phyloP scores from a whole-genome alignment of 2,113 vertebrate species.

The Tauraco erythrolophus region DNA sequence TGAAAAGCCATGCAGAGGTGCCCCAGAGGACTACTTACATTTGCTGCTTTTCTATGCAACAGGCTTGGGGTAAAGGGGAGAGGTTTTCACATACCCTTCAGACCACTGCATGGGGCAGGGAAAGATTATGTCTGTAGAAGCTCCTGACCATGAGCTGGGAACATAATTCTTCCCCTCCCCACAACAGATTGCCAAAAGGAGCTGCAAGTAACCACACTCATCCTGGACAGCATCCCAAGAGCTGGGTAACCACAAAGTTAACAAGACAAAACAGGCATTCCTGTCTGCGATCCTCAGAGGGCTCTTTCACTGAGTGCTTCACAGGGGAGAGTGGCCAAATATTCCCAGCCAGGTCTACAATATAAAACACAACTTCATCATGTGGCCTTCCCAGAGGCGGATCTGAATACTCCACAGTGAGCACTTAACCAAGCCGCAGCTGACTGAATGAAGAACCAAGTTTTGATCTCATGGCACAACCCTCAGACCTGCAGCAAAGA shows the following conservation, averaged over 20 bases:
- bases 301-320: not conserved
- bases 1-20: not conserved
- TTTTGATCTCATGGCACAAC: not conserved
- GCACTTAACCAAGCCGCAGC: not conserved
- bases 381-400: not conserved
- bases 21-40: not conserved
- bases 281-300: not conserved
- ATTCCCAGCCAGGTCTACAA: not conserved
- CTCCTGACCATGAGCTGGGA: not conserved
- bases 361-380: not conserved
- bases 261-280: not conserved
- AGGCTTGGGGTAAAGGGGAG: not conserved
- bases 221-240: not conserved
- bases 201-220: not conserved
- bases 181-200: not conserved
- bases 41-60: not conserved
- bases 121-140: not conserved
- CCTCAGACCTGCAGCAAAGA: not conserved
- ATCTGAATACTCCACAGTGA: not conserved
- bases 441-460: not conserved
- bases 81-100: not conserved
- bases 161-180: not conserved
- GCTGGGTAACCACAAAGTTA: constrained; percentile 8
- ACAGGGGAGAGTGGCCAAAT: not conserved
- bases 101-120: not conserved